Conservation (phyloP, 2,797 vertebrate genomes). For the Trichosurus vulpecula region DNA sequence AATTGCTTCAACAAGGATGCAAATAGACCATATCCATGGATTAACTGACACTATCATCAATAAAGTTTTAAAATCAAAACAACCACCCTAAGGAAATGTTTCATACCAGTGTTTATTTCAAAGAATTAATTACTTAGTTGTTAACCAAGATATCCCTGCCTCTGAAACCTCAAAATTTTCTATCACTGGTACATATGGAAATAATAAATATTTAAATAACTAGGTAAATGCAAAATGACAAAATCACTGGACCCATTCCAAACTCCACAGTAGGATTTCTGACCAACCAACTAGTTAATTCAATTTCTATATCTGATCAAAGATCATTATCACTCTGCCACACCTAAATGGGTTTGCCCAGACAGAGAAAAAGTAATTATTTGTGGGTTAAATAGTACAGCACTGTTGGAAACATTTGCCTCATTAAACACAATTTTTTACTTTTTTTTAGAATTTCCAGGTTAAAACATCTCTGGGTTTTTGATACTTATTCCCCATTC, state of each 20-base stretch:
- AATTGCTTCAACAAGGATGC: neutral
- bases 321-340: constrained; percentile 7
- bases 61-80: neutral
- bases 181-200: neutral
- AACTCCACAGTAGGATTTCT: neutral
- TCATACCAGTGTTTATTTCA: neutral
- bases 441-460: constrained; percentile 35
- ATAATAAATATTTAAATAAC: neutral
- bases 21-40: neutral
- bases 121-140: neutral
- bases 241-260: neutral
- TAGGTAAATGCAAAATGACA: neutral
- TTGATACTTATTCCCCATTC: constrained; percentile 18
- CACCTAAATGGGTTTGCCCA: constrained; percentile 9
- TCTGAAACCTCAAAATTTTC: neutral
- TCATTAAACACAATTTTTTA: neutral
- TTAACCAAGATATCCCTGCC: neutral
- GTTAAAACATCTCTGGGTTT: constrained; percentile 11
- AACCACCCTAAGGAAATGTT: neutral
- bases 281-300: neutral
- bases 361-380: constrained; percentile 26
- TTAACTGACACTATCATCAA: neutral
- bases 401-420: constrained; percentile 6
- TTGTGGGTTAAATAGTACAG: neutral
- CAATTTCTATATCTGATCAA: neutral